These are phyloP conservation scores for Drosophila falleni DNA, from an alignment of 2,888 invertebrate genomes.

Conservation along the genomic window DNA sequence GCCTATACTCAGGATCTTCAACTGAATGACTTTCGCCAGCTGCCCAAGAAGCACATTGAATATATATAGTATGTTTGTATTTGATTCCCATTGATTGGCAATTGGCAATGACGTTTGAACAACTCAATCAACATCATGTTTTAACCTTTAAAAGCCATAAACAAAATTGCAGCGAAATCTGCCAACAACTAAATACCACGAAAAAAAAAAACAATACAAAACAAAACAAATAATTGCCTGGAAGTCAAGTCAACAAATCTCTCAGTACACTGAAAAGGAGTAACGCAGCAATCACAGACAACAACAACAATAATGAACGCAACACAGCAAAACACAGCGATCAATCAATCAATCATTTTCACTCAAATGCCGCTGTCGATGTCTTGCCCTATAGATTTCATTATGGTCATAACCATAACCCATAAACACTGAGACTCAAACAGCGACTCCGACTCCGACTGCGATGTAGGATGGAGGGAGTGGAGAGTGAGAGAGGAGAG, in stretches of 20 bases:
- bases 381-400: constrained; percentile 77
- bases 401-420: constrained; percentile 78
- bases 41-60: constrained; percentile 29
- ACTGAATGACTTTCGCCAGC: constrained; percentile 44
- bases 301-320: constrained; percentile 37
- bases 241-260: constrained; percentile 69
- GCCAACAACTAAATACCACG: constrained; percentile 48
- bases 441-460: constrained; percentile 2
- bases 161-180: constrained; percentile 65
- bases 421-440: constrained; percentile 61
- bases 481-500: too few relatives aligned
- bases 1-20: constrained; percentile 3
- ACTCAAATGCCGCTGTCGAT: constrained; percentile 74
- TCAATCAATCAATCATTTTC: constrained; percentile 81
- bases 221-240: constrained; percentile 70
- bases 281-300: constrained; percentile 59
- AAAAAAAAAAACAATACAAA: constrained; percentile 9
- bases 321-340: constrained; percentile 48
- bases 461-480: neutral
- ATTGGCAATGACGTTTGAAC: constrained; percentile 52
- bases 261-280: constrained; percentile 73
- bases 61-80: constrained; percentile 34
- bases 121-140: constrained; percentile 64
- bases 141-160: constrained; percentile 56
- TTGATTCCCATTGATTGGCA: constrained; percentile 58